Percentiles rank a stretch among this genome's conserved stretches.
These are phyloP conservation scores for Cryptophagus acutangulus DNA, from an alignment of 2,888 invertebrate genomes.

Conservation along the genomic window DNA sequence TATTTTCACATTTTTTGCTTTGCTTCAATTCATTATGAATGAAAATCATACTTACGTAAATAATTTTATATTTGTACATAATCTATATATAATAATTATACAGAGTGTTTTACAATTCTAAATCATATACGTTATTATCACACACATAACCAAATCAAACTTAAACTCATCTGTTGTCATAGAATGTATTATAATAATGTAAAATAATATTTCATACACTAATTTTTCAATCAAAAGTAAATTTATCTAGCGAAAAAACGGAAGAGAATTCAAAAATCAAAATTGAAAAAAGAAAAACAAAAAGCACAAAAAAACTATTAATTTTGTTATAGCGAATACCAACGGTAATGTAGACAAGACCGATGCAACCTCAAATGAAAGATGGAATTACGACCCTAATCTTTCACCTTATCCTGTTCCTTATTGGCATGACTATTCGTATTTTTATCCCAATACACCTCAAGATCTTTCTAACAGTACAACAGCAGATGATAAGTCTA, in stretches of 20 bases:
- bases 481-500: not conserved
- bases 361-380: conserved; percentile 37
- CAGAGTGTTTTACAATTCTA: too few relatives aligned
- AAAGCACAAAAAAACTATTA: conserved; percentile 13
- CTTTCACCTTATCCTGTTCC: not conserved
- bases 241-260: too few relatives aligned
- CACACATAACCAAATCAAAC: too few relatives aligned
- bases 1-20: too few relatives aligned
- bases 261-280: not conserved
- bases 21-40: too few relatives aligned
- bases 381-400: conserved; percentile 33
- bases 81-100: too few relatives aligned
- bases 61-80: too few relatives aligned
- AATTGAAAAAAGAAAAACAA: not conserved
- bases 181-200: too few relatives aligned
- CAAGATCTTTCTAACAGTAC: not conserved
- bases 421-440: not conserved
- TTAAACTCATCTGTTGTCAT: too few relatives aligned
- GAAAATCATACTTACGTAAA: too few relatives aligned
- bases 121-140: too few relatives aligned
- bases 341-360: conserved; percentile 28
- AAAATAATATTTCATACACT: not conserved
- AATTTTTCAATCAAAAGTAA: too few relatives aligned
- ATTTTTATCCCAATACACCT: conserved; percentile 23
- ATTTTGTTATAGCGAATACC: conserved; percentile 46